Evolutionary conservation across 2,888 invertebrate genomes (phyloP).

Genomic region (Craniophora ligustri): DNA sequence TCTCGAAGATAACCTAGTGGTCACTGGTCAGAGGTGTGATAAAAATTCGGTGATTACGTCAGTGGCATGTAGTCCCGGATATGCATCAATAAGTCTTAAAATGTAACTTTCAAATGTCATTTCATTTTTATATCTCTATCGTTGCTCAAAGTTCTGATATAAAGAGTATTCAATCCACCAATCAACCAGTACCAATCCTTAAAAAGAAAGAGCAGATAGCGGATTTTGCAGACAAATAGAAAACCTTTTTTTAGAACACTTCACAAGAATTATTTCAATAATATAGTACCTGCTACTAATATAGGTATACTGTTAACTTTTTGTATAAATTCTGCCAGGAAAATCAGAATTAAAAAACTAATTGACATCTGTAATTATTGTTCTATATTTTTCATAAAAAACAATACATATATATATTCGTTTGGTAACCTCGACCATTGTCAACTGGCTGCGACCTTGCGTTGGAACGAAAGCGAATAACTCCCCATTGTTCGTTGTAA

Average conservation of each 20-base stretch:
- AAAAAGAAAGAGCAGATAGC: no score
- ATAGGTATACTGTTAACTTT: neutral
- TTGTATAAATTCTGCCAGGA: no score
- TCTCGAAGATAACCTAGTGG: conserved; percentile 22
- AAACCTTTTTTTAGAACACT: no score
- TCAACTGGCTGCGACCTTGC: conserved; percentile 45
- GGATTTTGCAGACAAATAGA: no score
- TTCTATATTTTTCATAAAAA: conserved; percentile 33
- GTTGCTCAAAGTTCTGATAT: no score
- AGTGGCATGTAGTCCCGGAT: conserved; percentile 9
- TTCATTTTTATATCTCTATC: no score
- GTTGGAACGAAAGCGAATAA: conserved; percentile 31
- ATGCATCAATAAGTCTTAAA: conserved; percentile 5
- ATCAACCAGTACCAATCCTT: no score
- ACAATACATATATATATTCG: conserved; percentile 40
- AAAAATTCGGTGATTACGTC: conserved; percentile 8
- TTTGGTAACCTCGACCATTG: conserved; percentile 40
- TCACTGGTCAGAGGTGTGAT: conserved; percentile 20
- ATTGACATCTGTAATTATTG: conserved; percentile 14
- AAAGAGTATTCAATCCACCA: no score
- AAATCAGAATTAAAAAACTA: neutral
- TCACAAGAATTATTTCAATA: no score
- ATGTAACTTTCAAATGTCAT: neutral
- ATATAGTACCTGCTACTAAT: no score
- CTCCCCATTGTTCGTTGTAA: conserved; percentile 26